Base-by-base conservation (phyloP, 2,888 invertebrate genomes). In the Nectonema munidae region DNA sequence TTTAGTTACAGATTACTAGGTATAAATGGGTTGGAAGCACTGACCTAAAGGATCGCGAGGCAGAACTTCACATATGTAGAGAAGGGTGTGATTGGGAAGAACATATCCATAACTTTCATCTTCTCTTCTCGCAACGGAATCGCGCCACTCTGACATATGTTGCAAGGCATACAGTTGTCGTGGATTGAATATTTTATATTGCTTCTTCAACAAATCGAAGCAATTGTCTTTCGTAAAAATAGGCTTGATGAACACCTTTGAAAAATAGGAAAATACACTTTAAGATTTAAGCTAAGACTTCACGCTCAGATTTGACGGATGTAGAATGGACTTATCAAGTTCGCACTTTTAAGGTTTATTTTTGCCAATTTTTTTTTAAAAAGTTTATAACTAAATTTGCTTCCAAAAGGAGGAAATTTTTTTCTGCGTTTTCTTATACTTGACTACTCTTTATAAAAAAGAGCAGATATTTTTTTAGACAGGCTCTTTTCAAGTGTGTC, bases 51-150 rank as follows among this genome's bases (percentile, higher is more conserved):
- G 42, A 42, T 42, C 52, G 49, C 45, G 64, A 0, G 83, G 86
- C 42, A 86, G 53, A 15, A 64, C 61, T 54, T 83, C 77, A 1
- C 76, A 67, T 42, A 89, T 71, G 50, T 75, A 68, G 39, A 86
- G 51, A 56, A 95, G 53, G 81, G 83, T 81, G 54, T 86, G 81
- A 56, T 81, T 81, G 0, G 89, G 86, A 41, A 95, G 58, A 34
- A 95, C 71, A 55, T 75, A 89, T 21, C 71, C 70, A 44, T 64
- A 63, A 51, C 83, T 81, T 54, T 95, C 89, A 55, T 95, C 95
- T 49, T 79, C 69, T 39, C 61, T 55, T 19, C 89, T 59, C 0
- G 83, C 79, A 3, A 68, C 61, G 13, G 57, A 49, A 54, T 95
- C 83, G 33, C 95, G 63, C 89, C 89, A 95, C 37, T 62, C 61